Base-by-base conservation (phyloP, 2,888 invertebrate genomes). In the Dryobota labecula region DNA sequence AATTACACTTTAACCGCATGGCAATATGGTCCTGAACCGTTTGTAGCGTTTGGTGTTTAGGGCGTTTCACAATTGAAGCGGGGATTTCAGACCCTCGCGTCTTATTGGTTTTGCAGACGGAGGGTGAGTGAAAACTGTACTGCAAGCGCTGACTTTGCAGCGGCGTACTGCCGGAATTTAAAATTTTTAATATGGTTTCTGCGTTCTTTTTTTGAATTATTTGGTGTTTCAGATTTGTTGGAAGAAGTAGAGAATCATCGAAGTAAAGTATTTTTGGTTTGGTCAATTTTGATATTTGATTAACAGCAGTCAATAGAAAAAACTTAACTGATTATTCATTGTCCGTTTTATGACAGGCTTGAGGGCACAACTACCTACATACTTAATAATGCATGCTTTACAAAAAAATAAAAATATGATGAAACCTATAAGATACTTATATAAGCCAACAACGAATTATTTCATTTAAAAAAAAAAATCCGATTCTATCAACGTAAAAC, bases 41-140 rank as follows among this genome's bases (percentile, higher is more conserved):
- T 84, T 83, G 78, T 53, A 56, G 27, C 36, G 65, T 63, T 72
- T 69, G 76, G 83, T 73, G 87, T 82, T 88, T 94, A 94, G 91
- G 94, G 91, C 94, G 92, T 95, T 94, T 89, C 90, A 87, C 64
- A 82, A 84, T 83, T 88, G 81, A 84, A 82, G 81, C 81, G 87
- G 87, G 89, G 85, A 85, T 87, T 89, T 86, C 78, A 90, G 92
- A 94, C 93, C 93, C 94, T 93, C 91, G 92, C 92, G 89, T 94
- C 94, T 95, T 94, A 96, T 96, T 96, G 95, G 95, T 93, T 95
- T 95, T 93, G 89, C 88, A 90, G 84, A 86, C 84, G 90, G 90
- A 93, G 95, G 95, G 95, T 93, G 94, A 94, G 92, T 89, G 87
- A 87, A 88, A 88, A 87, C 85, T 88, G 84, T 84, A 83, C 78